Base-by-base conservation (phyloP, 2,797 vertebrate genomes). In the Microchirus variegatus region DNA sequence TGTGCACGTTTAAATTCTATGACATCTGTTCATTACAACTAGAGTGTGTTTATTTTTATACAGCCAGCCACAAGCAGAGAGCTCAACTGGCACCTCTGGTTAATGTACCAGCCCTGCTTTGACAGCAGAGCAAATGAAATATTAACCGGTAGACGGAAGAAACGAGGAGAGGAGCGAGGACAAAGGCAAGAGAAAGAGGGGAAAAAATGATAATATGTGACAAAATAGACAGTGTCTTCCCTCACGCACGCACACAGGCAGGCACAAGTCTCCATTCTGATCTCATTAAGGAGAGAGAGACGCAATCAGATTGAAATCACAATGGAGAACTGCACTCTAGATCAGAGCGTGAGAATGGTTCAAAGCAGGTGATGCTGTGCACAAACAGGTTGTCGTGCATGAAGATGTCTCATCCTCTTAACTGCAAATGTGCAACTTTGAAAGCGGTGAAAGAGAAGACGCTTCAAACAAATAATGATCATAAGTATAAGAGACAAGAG, bases 21-120 rank as follows among this genome's bases (percentile, higher is more conserved):
- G 95, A 96, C 95, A 96, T 96, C 95, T 96, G 95, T 96, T 96
- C 95, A 96, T 96, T 96, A 96, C 95, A 95, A 96, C 85, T 82
- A 88, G 90, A 92, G 88, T 92, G 90, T 92, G 90, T 92, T 91
- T 92, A 95, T 95, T 96, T 96, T 95, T 95, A 95, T 95, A 95
- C 94, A 95, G 94, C 94, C 93, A 95, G 95, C 95, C 94, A 89
- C 91, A 87, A 93, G 87, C 90, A 87, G 83, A 82, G 77, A 90
- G 86, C 89, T 85, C 76, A 73, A 86, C 90, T 92, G 90, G 91
- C 91, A 92, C 88, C 83, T 56, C 88, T 91, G 90, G 89, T 91
- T 91, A 88, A 90, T 90, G 89, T 81, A 91, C 81, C 89, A 89
- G 87, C 83, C 75, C 71, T n/a, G 67, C 78, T 64, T 77, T 63